Percentiles rank a stretch among this genome's conserved stretches.
Evolutionary conservation across 2,797 vertebrate genomes (phyloP).

Genomic region (Cynodonichthys magdalenae): DNA sequence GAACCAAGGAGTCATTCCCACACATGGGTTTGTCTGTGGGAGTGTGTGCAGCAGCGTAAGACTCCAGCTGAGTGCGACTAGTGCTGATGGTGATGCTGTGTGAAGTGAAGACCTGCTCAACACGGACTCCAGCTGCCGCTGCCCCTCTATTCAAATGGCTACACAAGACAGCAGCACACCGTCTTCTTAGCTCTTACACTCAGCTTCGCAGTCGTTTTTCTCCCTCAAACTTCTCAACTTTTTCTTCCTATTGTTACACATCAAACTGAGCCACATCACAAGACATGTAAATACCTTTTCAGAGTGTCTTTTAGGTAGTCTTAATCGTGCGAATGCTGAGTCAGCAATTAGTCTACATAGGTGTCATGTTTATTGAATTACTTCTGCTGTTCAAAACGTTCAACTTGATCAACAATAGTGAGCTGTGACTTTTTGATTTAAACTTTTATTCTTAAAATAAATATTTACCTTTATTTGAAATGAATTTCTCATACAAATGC

Average conservation of each 20-base stretch:
- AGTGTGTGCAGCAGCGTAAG: conserved; percentile 61
- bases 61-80: conserved; percentile 65
- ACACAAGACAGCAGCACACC: conserved; percentile 55
- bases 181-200: conserved; percentile 65
- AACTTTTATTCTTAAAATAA: no score
- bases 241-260: conserved; percentile 29
- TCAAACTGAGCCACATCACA: conserved; percentile 35
- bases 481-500: no score
- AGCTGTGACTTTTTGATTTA: no score
- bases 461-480: no score
- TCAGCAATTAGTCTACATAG: no score
- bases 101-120: conserved; percentile 74
- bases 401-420: no score
- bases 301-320: conserved; percentile 2
- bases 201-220: conserved; percentile 62
- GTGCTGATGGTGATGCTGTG: conserved; percentile 69
- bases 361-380: no score
- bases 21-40: conserved; percentile 43
- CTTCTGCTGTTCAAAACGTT: no score
- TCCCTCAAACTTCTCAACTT: conserved; percentile 42
- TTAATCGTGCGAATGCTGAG: no score
- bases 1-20: conserved; percentile 63
- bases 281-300: conserved; percentile 5
- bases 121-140: conserved; percentile 70
- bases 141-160: conserved; percentile 70